Conservation (phyloP, 2,113 vertebrate genomes). For the Campylorhamphus procurvoides region DNA sequence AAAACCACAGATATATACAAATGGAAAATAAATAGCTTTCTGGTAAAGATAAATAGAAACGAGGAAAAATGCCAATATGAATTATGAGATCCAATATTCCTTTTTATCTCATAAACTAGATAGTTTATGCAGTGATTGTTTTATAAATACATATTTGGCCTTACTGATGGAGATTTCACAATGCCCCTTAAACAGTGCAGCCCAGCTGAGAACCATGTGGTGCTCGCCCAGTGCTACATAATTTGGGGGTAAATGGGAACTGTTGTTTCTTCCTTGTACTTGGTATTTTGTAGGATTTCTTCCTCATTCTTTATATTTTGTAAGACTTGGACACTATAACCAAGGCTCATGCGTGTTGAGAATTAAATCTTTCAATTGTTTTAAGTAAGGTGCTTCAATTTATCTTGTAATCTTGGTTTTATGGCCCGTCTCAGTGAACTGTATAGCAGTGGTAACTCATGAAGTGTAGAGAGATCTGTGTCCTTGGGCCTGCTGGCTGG, state of each 20-base stretch:
- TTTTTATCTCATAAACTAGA: conserved; percentile 13
- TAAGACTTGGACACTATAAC: not conserved
- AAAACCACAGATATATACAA: not conserved
- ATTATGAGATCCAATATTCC: not conserved
- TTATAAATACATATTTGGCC: conserved; percentile 13
- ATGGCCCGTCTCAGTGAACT: fast-evolving
- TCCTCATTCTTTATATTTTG: not conserved
- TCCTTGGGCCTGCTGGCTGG: not conserved
- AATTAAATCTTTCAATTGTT: not conserved
- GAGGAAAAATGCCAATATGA: not conserved
- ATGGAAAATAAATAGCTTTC: not conserved
- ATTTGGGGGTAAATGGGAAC: not conserved
- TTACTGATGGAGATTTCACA: not conserved
- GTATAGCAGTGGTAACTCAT: not conserved
- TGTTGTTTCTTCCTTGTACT: not conserved
- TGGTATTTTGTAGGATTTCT: not conserved
- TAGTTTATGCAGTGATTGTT: not conserved
- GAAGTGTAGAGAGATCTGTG: not conserved
- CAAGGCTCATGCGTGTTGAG: not conserved
- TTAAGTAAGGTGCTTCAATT: not conserved
- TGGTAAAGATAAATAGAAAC: not conserved
- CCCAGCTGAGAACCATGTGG: not conserved
- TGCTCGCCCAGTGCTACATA: not conserved
- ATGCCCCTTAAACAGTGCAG: not conserved
- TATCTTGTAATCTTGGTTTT: not conserved